Evolutionary conservation across 1,140 invertebrate genomes (phyloP), one percentile per base, ranked within the genome.

Genomic region (Glossosoma conforme): DNA sequence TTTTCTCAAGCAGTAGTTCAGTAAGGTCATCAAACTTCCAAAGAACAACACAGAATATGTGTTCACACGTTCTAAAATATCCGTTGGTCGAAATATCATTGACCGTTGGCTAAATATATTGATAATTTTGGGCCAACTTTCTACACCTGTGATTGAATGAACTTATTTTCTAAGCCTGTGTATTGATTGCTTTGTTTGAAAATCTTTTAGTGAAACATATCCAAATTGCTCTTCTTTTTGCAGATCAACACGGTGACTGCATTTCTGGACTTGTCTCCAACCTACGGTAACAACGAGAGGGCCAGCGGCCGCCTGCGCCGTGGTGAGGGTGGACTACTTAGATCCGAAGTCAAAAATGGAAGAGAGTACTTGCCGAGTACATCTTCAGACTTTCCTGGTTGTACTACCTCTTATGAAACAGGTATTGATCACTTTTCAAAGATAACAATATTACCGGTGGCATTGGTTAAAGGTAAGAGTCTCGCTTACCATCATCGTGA

Each of bases 391-490:
- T 22, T 19, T 9, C 18, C 37, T 2, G 19, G 10, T 11, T 42
- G 47, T 3, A 67, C 72, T 13, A 37, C 68, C 40, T 77, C 74
- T 52, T 77, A 75, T 52, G 32, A 48, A 21, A 57, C 73, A 19
- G 74, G 74, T 76, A 61, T 64, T 17, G 53, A 21, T 48, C 18
- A 41, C 4, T 44, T 17, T 14, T 13, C 15, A 45, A 37, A 37
- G n/a, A 10, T 10, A 11, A 45, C 11, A 41, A 35, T 38, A 45
- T 13, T 11, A n/a, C n/a, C n/a, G 10, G 11, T 43, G 5, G 9
- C 25, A 21, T 43, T 43, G 8, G 9, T 21, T 43, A 13, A 15
- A 43, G 14, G n/a, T n/a, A n/a, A n/a, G n/a, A n/a, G n/a, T n/a
- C n/a, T n/a, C n/a, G n/a, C n/a, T n/a, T n/a, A n/a, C n/a, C n/a